phyloP scores from a whole-genome alignment of 2,797 vertebrate genomes.

The Xiphophorus birchmanni region DNA sequence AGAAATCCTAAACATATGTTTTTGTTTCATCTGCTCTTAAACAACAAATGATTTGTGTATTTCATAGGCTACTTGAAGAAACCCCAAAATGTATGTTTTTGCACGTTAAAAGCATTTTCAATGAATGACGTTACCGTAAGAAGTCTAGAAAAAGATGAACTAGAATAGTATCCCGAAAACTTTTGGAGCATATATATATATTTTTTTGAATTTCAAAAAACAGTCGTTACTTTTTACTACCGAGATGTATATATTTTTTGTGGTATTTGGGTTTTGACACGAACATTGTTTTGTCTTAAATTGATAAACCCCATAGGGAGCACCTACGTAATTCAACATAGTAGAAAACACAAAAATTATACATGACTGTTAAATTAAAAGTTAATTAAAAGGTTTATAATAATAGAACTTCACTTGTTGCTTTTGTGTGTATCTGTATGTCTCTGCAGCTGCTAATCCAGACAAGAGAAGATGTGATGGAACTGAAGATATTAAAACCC shows the following conservation, averaged over 20 bases:
- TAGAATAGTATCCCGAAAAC: not conserved
- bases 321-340: not conserved
- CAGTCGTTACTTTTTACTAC: not conserved
- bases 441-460: conserved; percentile 19
- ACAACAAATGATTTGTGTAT: not conserved
- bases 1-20: not conserved
- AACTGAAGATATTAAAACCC: conserved; percentile 58
- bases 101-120: not conserved
- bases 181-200: too few species aligned
- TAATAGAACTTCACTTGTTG: not conserved
- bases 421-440: not conserved
- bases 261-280: not conserved
- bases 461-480: conserved; percentile 56
- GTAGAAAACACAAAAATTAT: not conserved
- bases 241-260: not conserved
- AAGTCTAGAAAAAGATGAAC: not conserved
- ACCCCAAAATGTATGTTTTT: not conserved
- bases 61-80: not conserved
- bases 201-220: not conserved
- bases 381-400: not conserved
- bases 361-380: not conserved
- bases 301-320: not conserved
- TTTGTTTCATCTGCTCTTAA: not conserved
- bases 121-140: not conserved
- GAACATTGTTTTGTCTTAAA: not conserved